Evolutionary conservation across 2,888 invertebrate genomes (phyloP), one percentile per base, ranked within the genome.

Genomic region (Cryptosula pallasiana): DNA sequence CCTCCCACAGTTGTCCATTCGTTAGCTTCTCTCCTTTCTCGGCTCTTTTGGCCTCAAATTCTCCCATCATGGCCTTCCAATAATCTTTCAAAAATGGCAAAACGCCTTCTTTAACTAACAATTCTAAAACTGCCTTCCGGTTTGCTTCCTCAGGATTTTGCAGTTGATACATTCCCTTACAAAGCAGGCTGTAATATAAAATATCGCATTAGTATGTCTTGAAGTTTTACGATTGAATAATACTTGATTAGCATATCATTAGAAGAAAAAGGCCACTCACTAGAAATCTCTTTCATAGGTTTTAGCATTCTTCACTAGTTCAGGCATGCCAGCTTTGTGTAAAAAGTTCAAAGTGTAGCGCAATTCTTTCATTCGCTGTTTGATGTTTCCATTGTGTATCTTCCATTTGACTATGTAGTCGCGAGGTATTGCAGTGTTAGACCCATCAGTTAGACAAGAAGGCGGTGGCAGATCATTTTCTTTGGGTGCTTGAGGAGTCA

Each of bases 331-430:
- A 9, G 25, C 32, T 13, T 13, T 25, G 13, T 5, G 2, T 32
- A 63, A n/a, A 3, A 63, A 27, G 32, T 27, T n/a, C 5, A 63
- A 16, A 32, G 34, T 34, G 34, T 63, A 63, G 5, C 13, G 9
- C 13, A 63, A 1, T 32, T 63, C 63, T 63, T 63, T 63, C n/a
- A 63, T 2, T 34, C 63, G 25, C n/a, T 63, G 63, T n/a, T 63
- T 34, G 13, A 29, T n/a, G n/a, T 63, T 63, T 27, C 63, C 32
- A 32, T 63, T 27, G 13, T 27, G 25, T 13, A 63, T n/a, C 32
- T 63, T 63, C 63, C 63, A 63, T 63, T 63, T 63, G 5, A 5
- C 3, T 5, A 63, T 63, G 27, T 63, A 63, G 16, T 63, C 63
- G 27, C n/a, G 63, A 32, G 63, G 63, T 9, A 63, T 63, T 13